Base-by-base conservation (phyloP, 2,113 vertebrate species). In the Ciconia maguari region DNA sequence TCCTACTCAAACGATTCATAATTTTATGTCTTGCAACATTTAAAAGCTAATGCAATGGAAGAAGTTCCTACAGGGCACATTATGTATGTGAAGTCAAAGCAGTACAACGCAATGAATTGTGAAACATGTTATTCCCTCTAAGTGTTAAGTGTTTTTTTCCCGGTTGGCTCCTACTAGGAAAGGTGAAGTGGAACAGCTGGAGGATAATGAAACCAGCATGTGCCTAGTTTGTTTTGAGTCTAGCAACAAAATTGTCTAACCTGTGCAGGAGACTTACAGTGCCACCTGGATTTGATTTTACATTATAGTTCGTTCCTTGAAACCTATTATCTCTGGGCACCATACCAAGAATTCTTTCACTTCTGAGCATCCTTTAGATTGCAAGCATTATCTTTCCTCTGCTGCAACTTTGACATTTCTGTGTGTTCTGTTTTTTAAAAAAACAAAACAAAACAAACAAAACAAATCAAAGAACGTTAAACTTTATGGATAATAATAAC, bases 191-290 rank as follows among this genome's bases (percentile, higher is more conserved):
- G 94, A 97, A 97, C 93, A 94, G 96, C 93, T 97, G 92, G 91
- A 96, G 72, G 85, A 97, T 97, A 97, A 97, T 97, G 96, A 97
- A 97, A 97, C 80, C 97, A 97, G 95, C 96, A 93, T 97, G 97
- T 88, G 77, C 89, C 87, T 95, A 85, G 93, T 95, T 97, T 97
- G 94, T 96, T 96, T 94, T 97, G 88, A 97, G 81, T 82, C 95
- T 90, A 96, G 92, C 75, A 95, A 94, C 95, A 97, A 96, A 96
- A 97, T 84, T 90, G 90, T 92, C 91, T 94, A 97, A 97, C 93
- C 92, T 97, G 87, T 96, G 92, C 81, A 78, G 58, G 87, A 95
- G 93, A 81, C 95, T 92, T 72, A 79, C 74, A 92, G 82, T 94
- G 97, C 89, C 89, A 97, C 96, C 96, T 97, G 94, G 89, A 96